These are phyloP conservation scores for Cryptops parisi DNA, from an alignment of 2,888 invertebrate species.

Conservation along the genomic window DNA sequence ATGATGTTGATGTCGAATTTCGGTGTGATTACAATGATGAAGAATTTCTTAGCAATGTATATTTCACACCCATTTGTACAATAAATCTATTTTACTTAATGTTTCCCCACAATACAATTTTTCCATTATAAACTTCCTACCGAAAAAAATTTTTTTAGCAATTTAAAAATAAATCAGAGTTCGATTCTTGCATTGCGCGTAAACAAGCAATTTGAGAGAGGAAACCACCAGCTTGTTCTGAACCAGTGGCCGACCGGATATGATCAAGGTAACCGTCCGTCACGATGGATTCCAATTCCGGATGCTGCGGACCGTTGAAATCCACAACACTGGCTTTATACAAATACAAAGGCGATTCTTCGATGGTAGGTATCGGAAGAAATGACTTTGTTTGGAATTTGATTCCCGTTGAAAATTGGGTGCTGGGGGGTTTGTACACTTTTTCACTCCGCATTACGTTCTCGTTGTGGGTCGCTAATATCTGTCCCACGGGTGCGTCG, in stretches of 20 bases:
- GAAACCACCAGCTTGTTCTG: conserved; percentile 78
- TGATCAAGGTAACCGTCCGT: conserved; percentile 54
- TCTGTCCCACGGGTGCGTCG: conserved; percentile 73
- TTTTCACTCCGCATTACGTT: conserved; percentile 38
- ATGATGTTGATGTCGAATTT: no score
- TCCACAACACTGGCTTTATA: conserved; percentile 47
- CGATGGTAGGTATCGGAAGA: conserved; percentile 51
- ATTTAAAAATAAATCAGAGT: conserved; percentile 43
- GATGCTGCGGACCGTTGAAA: conserved; percentile 59
- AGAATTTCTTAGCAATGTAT: neutral
- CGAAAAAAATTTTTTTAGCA: no score
- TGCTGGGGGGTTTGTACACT: conserved; percentile 37
- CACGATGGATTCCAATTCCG: conserved; percentile 46
- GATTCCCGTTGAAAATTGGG: conserved; percentile 75
- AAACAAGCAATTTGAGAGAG: conserved; percentile 65
- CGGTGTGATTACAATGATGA: no score
- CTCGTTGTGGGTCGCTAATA: conserved; percentile 64
- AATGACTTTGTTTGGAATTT: conserved; percentile 55
- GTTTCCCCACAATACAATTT: conserved; percentile 4
- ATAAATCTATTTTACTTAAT: no score
- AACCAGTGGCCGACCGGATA: conserved; percentile 53
- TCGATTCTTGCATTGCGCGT: conserved; percentile 73
- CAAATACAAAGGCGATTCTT: conserved; percentile 59
- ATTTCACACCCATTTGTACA: conserved; percentile 2
- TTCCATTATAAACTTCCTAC: neutral